Conservation (phyloP, 2,888 invertebrate genomes). For the Zygogramma bicolorata region DNA sequence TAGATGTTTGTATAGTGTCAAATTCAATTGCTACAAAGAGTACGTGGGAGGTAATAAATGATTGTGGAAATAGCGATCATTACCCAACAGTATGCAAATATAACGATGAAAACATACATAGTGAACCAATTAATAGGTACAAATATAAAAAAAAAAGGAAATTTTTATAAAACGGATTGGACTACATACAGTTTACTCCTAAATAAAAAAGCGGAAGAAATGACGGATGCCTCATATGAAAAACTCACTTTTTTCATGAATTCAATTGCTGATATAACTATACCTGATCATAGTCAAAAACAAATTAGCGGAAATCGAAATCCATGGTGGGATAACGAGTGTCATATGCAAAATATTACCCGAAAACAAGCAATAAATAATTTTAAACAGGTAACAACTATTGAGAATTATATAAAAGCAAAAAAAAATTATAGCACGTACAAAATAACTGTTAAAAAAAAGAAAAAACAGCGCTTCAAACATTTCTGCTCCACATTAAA, state of each 20-base stretch:
- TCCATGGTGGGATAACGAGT: not conserved
- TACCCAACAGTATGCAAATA: not conserved
- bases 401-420: not conserved
- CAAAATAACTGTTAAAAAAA: not conserved
- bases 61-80: not conserved
- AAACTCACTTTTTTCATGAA: not conserved
- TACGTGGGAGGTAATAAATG: not conserved
- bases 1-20: not conserved
- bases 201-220: not conserved
- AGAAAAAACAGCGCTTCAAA: not conserved
- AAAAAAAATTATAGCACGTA: not conserved
- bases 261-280: not conserved
- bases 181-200: not conserved
- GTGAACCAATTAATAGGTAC: not conserved
- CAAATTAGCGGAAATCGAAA: no score
- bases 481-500: not conserved
- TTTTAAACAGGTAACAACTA: not conserved
- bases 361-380: not conserved
- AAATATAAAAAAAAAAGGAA: not conserved
- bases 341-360: not conserved
- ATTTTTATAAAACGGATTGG: not conserved
- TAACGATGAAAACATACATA: not conserved
- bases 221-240: not conserved
- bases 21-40: not conserved
- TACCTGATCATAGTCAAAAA: not conserved